Percentiles rank a stretch among this genome's conserved stretches.
Conservation (phyloP, 2,888 invertebrate species). For the Xanthia togata region DNA sequence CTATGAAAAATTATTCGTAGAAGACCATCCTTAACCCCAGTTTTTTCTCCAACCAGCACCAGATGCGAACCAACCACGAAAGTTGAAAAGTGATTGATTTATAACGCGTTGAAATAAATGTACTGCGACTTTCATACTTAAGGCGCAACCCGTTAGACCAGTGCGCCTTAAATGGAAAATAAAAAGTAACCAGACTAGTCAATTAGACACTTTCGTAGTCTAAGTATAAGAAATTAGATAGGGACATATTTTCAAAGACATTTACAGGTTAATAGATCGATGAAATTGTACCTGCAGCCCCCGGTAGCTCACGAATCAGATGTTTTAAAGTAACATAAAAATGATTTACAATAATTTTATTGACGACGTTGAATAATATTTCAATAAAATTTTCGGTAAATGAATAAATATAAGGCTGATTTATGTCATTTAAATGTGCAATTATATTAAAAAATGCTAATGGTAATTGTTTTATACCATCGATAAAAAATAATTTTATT, state of each 20-base stretch:
- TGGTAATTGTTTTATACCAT: neutral
- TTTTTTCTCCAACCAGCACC: constrained; percentile 15
- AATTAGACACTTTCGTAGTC: constrained; percentile 77
- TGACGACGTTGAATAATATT: constrained; percentile 13
- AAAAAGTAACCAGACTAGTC: constrained; percentile 71
- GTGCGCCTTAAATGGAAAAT: constrained; percentile 70
- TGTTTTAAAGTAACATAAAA: neutral
- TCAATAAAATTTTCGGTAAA: neutral
- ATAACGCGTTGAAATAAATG: constrained; percentile 50
- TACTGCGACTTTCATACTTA: constrained; percentile 51
- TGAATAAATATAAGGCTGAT: constrained; percentile 11
- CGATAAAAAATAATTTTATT: neutral
- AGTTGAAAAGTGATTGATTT: constrained; percentile 73
- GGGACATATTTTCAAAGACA: constrained; percentile 59
- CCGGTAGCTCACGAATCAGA: neutral
- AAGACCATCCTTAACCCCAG: neutral
- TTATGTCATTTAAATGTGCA: neutral
- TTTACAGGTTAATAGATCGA: constrained; percentile 62
- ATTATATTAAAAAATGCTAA: neutral
- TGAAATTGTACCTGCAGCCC: too few species aligned
- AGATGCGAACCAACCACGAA: constrained; percentile 66
- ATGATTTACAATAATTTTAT: constrained; percentile 8
- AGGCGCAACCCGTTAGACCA: constrained; percentile 57
- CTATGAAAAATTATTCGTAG: neutral
- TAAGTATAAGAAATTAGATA: constrained; percentile 66